Evolutionary conservation across 2,797 vertebrate genomes (phyloP), one percentile per base, ranked within the genome.

Genomic region (Orientallactaga sibirica): DNA sequence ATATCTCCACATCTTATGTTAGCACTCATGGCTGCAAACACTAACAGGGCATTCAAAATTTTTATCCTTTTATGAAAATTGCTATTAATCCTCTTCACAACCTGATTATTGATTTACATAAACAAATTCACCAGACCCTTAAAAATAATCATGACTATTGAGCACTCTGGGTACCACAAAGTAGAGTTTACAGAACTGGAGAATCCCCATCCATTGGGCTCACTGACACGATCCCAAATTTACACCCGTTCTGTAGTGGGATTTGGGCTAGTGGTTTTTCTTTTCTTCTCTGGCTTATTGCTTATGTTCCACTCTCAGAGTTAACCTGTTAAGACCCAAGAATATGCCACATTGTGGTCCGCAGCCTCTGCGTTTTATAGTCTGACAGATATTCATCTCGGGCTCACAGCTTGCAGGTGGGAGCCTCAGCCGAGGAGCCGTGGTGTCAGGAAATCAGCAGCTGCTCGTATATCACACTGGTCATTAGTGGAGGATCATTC

Each of bases 401-500:
- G 90, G 92, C 97, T 97, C 95, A 93, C 94, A 81, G 98, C 97
- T 96, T 96, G 97, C 96, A 96, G 98, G 98, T 96, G 96, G 98
- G 98, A 98, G 98, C 97, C 98, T 98, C 98, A 93, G 97, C 97
- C 95, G 97, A 98, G 97, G 97, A 98, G 97, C 97, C 97, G 97
- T 96, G 68, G 92, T 99, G 99, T 98, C 98, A 98, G 96, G 98
- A 98, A 98, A 98, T 97, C 98, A 98, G 98, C 98, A 98, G 97
- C 98, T 97, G 98, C 98, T 98, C 98, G 98, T 99, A 98, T 97
- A 99, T 99, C 99, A 99, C 98, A 98, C 98, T 97, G 99, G 99
- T 99, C 99, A 99, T 99, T 99, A 99, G 99, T 95, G 96, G 98
- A 96, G 98, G 98, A 98, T 98, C 98, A 98, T 98, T 97, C 98